Evolutionary conservation across 2,113 vertebrate genomes (phyloP).

Genomic region (Clinocottus analis): DNA sequence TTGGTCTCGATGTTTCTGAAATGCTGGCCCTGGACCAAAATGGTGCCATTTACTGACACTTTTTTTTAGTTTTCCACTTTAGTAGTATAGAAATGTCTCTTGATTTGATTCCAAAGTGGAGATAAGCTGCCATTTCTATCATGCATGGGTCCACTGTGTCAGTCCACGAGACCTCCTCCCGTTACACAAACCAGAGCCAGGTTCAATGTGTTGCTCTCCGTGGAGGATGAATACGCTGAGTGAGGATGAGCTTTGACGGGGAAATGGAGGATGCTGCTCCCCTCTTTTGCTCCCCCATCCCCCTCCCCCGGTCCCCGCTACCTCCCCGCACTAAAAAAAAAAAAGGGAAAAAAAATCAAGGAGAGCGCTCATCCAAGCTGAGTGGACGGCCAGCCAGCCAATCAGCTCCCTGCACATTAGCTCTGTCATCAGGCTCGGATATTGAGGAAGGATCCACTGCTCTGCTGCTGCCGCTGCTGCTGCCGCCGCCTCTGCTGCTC

Average conservation of each 20-base stretch:
- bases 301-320: conserved; percentile 46
- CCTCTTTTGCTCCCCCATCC: conserved; percentile 47
- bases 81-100: not conserved
- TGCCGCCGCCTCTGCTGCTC: conserved; percentile 54
- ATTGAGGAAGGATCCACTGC: conserved; percentile 76
- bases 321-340: conserved; percentile 42
- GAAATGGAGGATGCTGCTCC: conserved; percentile 67
- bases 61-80: not conserved
- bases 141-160: not conserved
- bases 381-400: conserved; percentile 70
- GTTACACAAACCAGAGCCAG: not conserved
- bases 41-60: not conserved
- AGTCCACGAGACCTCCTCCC: not conserved
- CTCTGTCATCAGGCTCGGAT: conserved; percentile 78
- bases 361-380: conserved; percentile 68
- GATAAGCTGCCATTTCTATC: not conserved
- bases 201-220: not conserved
- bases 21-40: not conserved
- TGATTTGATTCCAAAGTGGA: not conserved
- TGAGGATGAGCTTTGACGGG: conserved; percentile 34
- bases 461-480: conserved; percentile 50
- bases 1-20: not conserved
- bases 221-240: conserved; percentile 12
- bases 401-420: conserved; percentile 68
- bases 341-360: conserved; percentile 53